A percentile compares a stretch with the other conserved stretches of the same genome.
Evolutionary conservation across 2,113 vertebrate species (phyloP).

Genomic region (Trogon surrucura): DNA sequence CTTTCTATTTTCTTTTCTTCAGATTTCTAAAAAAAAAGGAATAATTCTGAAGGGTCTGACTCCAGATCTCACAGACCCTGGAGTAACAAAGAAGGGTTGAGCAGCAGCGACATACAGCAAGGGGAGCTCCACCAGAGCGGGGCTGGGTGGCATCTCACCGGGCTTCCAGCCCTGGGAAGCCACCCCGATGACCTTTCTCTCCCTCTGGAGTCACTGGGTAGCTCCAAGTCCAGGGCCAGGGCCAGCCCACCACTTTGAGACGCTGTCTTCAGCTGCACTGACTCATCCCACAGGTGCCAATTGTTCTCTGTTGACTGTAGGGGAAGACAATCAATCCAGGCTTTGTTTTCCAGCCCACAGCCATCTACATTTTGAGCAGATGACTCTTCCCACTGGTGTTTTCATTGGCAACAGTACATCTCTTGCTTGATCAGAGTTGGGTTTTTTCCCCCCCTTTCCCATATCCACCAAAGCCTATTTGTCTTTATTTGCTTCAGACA

Average conservation of each 20-base stretch:
- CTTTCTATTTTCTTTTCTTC: background rate
- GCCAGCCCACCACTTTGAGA: background rate
- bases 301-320: background rate
- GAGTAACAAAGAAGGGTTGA: background rate
- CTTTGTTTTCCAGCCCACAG: slow-evolving; percentile 48
- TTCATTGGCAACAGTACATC: background rate
- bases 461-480: background rate
- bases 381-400: slow-evolving; percentile 5
- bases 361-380: background rate
- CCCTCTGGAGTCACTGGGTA: background rate
- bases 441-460: background rate
- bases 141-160: background rate
- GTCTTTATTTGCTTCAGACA: background rate
- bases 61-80: background rate
- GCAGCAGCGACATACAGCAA: accelerated
- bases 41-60: background rate
- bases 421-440: background rate
- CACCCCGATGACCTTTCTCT: background rate
- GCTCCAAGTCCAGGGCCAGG: background rate
- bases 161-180: background rate
- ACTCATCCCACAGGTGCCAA: slow-evolving; percentile 32
- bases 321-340: background rate
- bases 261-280: background rate
- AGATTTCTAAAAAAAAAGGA: background rate
- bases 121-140: background rate